Base-by-base conservation (phyloP, 1,140 invertebrate species). In the Daktulosphaira vitifoliae region DNA sequence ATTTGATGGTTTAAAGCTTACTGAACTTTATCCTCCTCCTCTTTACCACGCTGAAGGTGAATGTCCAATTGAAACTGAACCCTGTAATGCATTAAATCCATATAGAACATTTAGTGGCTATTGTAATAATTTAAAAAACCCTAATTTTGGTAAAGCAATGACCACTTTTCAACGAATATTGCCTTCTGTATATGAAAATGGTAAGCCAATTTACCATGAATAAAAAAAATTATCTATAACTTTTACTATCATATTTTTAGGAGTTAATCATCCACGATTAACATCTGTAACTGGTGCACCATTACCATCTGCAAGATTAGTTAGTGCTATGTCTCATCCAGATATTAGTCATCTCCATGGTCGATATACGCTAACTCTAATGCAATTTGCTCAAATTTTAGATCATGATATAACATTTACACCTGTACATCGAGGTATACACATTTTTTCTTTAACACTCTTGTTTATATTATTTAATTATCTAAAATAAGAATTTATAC, bases 351-450 rank as follows among this genome's bases (percentile, higher is more conserved):
- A 91, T 72, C 77, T 90, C 11, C 88, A 90, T 71, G 86, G 84
- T 4, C 80, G 89, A n/a, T 95, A 96, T 72, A 90, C 88, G 0
- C 78, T 93, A 16, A 90, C 92, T 84, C 82, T 89, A 4, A 94
- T 94, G 90, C 90, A 97, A 77, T 98, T 84, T 74, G 90, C 89
- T 3, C 92, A 95, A 72, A 90, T 95, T 70, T 71, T 95, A 5
- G 92, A 95, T 75, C 92, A 95, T 74, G 92, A 96, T 75, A 76
- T 95, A 15, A 95, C 90, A 1, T 86, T 94, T 79, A 94, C 91
- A 1, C 91, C 91, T 0, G 88, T 92, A 50, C 88, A 92, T 69
- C 89, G 89, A 81, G 89, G 79, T 81, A n/a, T 0, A 22, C 18
- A 26, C 29, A 15, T 50, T 50, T 50, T 23, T 50, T 18, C 11